phyloP scores from a whole-genome alignment of 2,888 invertebrate genomes.

The Diaperis boleti region DNA sequence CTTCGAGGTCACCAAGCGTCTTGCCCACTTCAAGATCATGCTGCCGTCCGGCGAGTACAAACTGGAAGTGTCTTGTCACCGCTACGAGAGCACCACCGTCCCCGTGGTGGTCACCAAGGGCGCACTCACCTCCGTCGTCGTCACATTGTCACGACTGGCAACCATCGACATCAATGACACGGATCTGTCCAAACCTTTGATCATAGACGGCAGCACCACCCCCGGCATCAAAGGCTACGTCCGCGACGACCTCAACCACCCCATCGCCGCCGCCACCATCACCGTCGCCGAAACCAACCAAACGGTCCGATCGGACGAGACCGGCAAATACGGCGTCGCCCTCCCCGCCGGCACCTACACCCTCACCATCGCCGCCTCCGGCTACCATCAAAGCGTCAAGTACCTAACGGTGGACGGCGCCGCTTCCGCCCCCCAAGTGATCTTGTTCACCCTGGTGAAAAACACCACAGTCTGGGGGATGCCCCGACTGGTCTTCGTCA shows the following conservation, averaged over 20 bases:
- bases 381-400: slow-evolving; percentile 72
- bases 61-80: slow-evolving; percentile 73
- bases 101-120: slow-evolving; percentile 66
- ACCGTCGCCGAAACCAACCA: slow-evolving; percentile 65
- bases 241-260: slow-evolving; percentile 71
- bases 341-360: slow-evolving; percentile 69
- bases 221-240: slow-evolving; percentile 66
- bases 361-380: slow-evolving; percentile 70
- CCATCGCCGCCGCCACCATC: slow-evolving; percentile 69
- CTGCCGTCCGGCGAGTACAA: slow-evolving; percentile 77
- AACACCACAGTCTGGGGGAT: slow-evolving; percentile 80
- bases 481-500: slow-evolving; percentile 81
- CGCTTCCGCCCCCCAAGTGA: slow-evolving; percentile 68
- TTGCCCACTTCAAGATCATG: slow-evolving; percentile 79
- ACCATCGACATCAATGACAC: slow-evolving; percentile 13
- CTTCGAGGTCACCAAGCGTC: slow-evolving; percentile 75
- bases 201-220: slow-evolving; percentile 7
- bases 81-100: slow-evolving; percentile 69
- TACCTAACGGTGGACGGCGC: slow-evolving; percentile 60
- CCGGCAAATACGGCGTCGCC: slow-evolving; percentile 68
- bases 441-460: slow-evolving; percentile 76
- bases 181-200: slow-evolving; percentile 29
- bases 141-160: slow-evolving; percentile 49
- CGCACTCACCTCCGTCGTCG: slow-evolving; percentile 61
- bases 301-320: slow-evolving; percentile 61